Conservation (phyloP, 2,113 vertebrate species). For the Corydoras maculifer region DNA sequence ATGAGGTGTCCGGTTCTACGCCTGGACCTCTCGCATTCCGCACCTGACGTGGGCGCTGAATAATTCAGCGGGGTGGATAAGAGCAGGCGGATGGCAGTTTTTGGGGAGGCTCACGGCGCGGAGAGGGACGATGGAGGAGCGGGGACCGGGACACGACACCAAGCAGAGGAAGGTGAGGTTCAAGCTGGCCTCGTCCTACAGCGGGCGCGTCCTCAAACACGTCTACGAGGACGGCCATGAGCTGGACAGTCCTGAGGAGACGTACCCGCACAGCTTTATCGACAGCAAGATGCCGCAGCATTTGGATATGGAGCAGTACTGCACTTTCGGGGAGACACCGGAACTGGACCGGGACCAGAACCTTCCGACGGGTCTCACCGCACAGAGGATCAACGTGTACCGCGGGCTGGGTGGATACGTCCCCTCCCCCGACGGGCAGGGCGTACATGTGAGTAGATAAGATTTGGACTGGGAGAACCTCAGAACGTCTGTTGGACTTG, state of each 20-base stretch:
- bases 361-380: constrained; percentile 75
- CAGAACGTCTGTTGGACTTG: no score
- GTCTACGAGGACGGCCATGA: constrained; percentile 94
- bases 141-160: constrained; percentile 60
- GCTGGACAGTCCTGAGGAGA: constrained; percentile 81
- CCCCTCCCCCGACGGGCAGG: constrained; percentile 52
- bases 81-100: constrained; percentile 1
- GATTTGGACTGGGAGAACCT: no score
- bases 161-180: constrained; percentile 89
- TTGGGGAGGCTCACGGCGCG: no score
- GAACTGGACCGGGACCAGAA: constrained; percentile 47
- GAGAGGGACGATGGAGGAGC: constrained; percentile 74
- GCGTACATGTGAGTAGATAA: constrained; percentile 61
- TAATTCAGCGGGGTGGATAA: constrained; percentile 46
- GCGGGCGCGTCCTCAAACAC: constrained; percentile 87
- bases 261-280: constrained; percentile 78
- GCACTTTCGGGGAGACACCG: constrained; percentile 55
- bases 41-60: constrained; percentile 49
- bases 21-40: constrained; percentile 43
- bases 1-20: constrained; percentile 55
- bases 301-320: constrained; percentile 66
- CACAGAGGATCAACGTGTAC: constrained; percentile 84
- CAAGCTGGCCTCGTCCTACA: constrained; percentile 88
- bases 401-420: constrained; percentile 65
- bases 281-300: constrained; percentile 71